Percentiles rank a stretch among this genome's conserved stretches.
Conservation (phyloP, 2,797 vertebrate species). For the Aselliscus stoliczkanus region DNA sequence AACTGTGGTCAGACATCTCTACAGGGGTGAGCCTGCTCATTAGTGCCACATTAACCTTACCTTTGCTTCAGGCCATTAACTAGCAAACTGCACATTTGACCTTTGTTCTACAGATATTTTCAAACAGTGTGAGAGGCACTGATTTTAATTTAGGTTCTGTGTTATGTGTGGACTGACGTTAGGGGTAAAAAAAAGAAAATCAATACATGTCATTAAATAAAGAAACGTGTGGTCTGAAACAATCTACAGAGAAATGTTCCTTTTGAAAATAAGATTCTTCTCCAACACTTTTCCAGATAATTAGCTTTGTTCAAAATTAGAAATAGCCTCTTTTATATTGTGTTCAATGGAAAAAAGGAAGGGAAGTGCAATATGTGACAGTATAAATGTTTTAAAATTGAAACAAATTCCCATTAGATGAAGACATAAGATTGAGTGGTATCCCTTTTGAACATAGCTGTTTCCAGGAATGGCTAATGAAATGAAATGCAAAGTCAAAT, state of each 20-base stretch:
- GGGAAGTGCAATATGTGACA: neutral
- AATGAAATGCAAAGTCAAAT: slow-evolving; percentile 30
- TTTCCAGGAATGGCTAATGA: neutral
- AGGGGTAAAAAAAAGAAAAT: slow-evolving; percentile 51
- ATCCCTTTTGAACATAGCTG: neutral
- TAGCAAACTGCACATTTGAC: slow-evolving; percentile 74
- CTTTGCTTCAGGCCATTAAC: slow-evolving; percentile 75
- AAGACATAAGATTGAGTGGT: neutral
- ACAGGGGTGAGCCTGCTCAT: slow-evolving; percentile 68
- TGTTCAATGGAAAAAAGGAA: neutral
- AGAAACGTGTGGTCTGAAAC: slow-evolving; percentile 25
- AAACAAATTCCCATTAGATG: neutral
- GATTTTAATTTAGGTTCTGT: slow-evolving; percentile 69
- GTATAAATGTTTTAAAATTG: slow-evolving; percentile 4
- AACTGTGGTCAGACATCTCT: slow-evolving; percentile 69
- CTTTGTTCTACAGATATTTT: slow-evolving; percentile 76
- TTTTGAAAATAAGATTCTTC: slow-evolving; percentile 25
- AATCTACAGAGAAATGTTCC: slow-evolving; percentile 31
- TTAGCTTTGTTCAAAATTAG: slow-evolving; percentile 45
- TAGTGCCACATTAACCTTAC: slow-evolving; percentile 75
- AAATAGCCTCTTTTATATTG: slow-evolving; percentile 9
- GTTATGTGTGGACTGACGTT: slow-evolving; percentile 54
- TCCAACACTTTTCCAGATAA: slow-evolving; percentile 29
- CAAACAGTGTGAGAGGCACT: slow-evolving; percentile 51
- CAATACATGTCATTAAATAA: slow-evolving; percentile 59